These are phyloP conservation scores for Selenia dentaria DNA, from an alignment of 2,888 invertebrate species.

Conservation along the genomic window DNA sequence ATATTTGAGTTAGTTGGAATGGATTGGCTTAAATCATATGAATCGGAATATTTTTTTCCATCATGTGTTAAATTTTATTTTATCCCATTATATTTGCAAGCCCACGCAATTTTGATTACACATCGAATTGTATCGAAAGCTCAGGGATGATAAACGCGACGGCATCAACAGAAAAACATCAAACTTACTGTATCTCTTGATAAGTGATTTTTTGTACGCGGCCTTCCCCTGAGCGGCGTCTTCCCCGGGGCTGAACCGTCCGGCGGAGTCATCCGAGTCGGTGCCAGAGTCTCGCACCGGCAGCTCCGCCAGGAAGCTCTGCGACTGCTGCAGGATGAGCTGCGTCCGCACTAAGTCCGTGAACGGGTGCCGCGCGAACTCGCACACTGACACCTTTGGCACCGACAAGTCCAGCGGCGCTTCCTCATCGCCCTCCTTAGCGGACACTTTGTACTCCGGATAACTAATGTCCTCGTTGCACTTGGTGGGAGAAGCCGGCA, in stretches of 20 bases:
- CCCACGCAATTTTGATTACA: neutral
- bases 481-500: slow-evolving; percentile 12
- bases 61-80: too few species aligned
- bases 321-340: slow-evolving; percentile 78
- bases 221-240: slow-evolving; percentile 77
- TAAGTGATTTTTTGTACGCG: slow-evolving; percentile 96
- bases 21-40: too few species aligned
- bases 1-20: too few species aligned
- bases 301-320: slow-evolving; percentile 79
- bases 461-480: slow-evolving; percentile 19
- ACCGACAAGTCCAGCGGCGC: slow-evolving; percentile 93
- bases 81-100: neutral
- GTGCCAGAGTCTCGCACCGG: slow-evolving; percentile 88
- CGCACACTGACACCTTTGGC: slow-evolving; percentile 77
- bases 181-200: slow-evolving; percentile 97
- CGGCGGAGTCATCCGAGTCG: slow-evolving; percentile 93
- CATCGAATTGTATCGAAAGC: slow-evolving; percentile 1
- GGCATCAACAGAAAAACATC: neutral
- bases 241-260: slow-evolving; percentile 86
- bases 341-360: slow-evolving; percentile 79
- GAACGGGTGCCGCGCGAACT: slow-evolving; percentile 77
- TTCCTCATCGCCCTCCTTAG: slow-evolving; percentile 80
- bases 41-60: too few species aligned
- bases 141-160: neutral
- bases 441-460: slow-evolving; percentile 15